Conservation (phyloP, 2,888 invertebrate genomes). For the Clostera curtula region DNA sequence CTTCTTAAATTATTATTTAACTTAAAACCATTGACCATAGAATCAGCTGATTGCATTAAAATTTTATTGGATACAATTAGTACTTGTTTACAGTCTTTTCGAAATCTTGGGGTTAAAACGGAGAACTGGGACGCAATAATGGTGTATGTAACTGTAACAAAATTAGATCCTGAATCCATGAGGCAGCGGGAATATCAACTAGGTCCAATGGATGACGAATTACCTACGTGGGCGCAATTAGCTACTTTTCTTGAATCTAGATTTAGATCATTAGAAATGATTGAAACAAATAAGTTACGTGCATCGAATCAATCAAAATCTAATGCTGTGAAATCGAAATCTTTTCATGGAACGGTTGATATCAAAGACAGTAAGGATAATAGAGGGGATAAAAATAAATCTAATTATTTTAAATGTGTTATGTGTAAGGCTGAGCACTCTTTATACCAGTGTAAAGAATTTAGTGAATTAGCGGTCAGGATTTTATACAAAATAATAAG, state of each 20-base stretch:
- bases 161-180: background rate
- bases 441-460: background rate
- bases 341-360: background rate
- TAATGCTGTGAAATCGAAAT: background rate
- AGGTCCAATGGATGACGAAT: background rate
- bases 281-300: background rate
- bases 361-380: background rate
- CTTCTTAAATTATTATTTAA: constrained; percentile 3
- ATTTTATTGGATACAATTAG: constrained; percentile 1
- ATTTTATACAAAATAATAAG: background rate
- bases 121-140: constrained; percentile 1
- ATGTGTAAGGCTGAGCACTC: background rate
- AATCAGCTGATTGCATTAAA: background rate
- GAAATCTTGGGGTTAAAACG: background rate
- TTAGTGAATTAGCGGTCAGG: background rate
- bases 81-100: constrained; percentile 3
- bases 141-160: constrained; percentile 1
- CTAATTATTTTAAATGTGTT: background rate
- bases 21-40: constrained; percentile 1
- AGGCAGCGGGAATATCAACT: background rate
- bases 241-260: background rate
- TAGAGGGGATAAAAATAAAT: background rate
- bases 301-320: background rate
- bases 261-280: background rate
- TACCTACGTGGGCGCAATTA: background rate